Evolutionary conservation across 2,888 invertebrate species (phyloP).

Genomic region (Lepas anatifera): DNA sequence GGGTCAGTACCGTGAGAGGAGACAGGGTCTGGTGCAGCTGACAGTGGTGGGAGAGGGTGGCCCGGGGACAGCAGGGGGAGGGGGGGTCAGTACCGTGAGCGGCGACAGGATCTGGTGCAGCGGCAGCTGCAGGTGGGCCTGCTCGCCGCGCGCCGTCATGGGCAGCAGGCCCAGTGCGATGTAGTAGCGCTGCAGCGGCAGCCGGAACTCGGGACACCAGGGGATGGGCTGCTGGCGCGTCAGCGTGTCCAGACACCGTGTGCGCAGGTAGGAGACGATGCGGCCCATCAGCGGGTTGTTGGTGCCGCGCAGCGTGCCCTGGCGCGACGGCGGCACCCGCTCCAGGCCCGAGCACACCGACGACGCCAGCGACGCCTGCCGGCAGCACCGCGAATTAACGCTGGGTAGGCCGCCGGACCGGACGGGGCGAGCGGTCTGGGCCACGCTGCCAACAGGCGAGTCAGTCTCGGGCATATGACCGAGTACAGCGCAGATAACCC

Average conservation of each 20-base stretch:
- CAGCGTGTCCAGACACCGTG: slow-evolving; percentile 21
- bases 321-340: not conserved
- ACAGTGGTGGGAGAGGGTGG: no score
- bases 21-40: no score
- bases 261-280: slow-evolving; percentile 7
- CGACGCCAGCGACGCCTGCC: not conserved
- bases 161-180: slow-evolving; percentile 28
- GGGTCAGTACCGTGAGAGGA: no score
- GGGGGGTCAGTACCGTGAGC: slow-evolving; percentile 38
- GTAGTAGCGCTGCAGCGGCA: slow-evolving; percentile 38
- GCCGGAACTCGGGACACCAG: slow-evolving; percentile 41
- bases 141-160: slow-evolving; percentile 15
- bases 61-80: no score
- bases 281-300: not conserved
- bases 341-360: not conserved
- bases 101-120: slow-evolving; percentile 40
- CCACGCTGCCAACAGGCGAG: no score
- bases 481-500: no score
- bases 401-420: no score
- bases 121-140: slow-evolving; percentile 33
- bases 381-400: no score
- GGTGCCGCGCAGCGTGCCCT: not conserved
- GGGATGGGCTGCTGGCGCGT: slow-evolving; percentile 36
- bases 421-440: no score
- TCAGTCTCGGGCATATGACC: no score